Evolutionary conservation across 2,888 invertebrate species (phyloP).

Genomic region (Orthosia gothica): DNA sequence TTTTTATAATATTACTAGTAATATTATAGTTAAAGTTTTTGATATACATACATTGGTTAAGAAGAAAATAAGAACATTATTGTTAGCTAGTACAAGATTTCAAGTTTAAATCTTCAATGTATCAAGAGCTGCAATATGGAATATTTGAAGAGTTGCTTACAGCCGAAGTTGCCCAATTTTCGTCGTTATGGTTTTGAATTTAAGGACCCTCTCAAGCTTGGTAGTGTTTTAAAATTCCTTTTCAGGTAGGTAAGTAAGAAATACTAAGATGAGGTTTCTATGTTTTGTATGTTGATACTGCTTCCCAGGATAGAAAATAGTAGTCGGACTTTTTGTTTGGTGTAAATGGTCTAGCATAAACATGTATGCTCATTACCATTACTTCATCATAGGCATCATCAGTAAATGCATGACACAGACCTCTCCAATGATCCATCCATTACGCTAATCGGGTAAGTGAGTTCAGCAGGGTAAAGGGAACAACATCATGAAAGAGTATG

Average conservation of each 20-base stretch:
- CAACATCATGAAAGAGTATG: no score
- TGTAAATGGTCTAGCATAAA: neutral
- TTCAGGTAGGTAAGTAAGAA: no score
- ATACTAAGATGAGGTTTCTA: neutral
- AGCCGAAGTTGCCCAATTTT: slow-evolving; percentile 30
- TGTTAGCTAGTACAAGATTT: neutral
- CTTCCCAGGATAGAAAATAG: neutral
- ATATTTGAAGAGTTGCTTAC: slow-evolving; percentile 8
- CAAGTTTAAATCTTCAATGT: slow-evolving; percentile 2
- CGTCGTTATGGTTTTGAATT: neutral
- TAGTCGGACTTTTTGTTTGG: neutral
- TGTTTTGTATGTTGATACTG: neutral
- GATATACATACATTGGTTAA: no score
- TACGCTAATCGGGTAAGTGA: no score
- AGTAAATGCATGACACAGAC: neutral
- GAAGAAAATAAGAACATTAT: neutral
- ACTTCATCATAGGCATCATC: neutral
- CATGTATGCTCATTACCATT: neutral
- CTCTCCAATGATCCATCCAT: neutral
- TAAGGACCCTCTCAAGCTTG: neutral
- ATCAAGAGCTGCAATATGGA: neutral
- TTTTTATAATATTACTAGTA: no score
- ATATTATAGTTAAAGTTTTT: no score
- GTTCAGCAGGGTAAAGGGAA: no score
- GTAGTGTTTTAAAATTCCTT: slow-evolving; percentile 8